Percentiles rank a stretch among this genome's conserved stretches.
phyloP scores from a whole-genome alignment of 2,888 invertebrate species.

The Perizoma flavofasciatum region DNA sequence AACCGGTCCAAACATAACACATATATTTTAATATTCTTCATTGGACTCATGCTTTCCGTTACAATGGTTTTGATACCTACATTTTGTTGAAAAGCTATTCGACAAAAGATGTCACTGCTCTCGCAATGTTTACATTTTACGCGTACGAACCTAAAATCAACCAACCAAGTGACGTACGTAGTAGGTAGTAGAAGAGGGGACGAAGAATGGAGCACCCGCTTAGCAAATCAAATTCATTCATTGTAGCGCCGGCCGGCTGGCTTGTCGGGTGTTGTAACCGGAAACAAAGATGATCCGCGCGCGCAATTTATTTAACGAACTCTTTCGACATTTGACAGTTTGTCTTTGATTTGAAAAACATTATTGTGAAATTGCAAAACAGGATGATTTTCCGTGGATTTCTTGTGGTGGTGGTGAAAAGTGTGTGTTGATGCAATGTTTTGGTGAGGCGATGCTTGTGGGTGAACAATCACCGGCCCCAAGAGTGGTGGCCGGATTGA shows the following conservation, averaged over 20 bases:
- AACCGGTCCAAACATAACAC: too few relatives aligned
- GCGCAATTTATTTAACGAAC: constrained; percentile 67
- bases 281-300: constrained; percentile 51
- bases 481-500: constrained; percentile 80
- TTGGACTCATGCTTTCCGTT: too few relatives aligned
- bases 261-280: constrained; percentile 44
- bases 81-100: constrained; percentile 18
- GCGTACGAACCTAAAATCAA: constrained; percentile 6
- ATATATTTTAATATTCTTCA: too few relatives aligned
- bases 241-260: constrained; percentile 63
- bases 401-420: constrained; percentile 55
- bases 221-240: constrained; percentile 62
- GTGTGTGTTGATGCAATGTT: constrained; percentile 66
- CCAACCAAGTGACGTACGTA: constrained; percentile 37
- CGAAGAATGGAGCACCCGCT: constrained; percentile 47
- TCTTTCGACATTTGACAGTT: constrained; percentile 72
- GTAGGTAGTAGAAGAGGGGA: constrained; percentile 40
- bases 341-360: constrained; percentile 25
- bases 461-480: constrained; percentile 81
- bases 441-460: constrained; percentile 76
- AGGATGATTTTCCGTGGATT: constrained; percentile 47
- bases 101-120: constrained; percentile 27
- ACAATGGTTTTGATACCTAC: too few relatives aligned
- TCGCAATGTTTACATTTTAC: constrained; percentile 37
- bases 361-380: constrained; percentile 37